phyloP scores from a whole-genome alignment of 2,797 vertebrate species.

The Cuculus canorus region DNA sequence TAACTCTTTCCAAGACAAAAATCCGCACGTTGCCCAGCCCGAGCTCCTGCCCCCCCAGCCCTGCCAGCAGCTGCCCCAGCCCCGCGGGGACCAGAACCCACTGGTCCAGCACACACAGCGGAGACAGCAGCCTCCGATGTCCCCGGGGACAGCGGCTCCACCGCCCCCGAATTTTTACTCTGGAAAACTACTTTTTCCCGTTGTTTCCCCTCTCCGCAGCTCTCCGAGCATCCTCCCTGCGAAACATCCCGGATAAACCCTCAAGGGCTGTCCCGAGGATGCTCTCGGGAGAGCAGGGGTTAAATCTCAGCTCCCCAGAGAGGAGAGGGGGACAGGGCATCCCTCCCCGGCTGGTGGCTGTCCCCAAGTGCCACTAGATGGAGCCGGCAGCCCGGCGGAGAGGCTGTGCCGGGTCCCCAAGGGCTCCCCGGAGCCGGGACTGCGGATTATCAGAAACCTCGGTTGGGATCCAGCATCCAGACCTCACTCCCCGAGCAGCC shows the following conservation, averaged over 20 bases:
- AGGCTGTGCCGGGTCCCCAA: background rate
- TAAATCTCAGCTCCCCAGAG: background rate
- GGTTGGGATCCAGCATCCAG: background rate
- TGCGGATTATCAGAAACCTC: background rate
- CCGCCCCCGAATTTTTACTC: background rate
- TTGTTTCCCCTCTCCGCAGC: background rate
- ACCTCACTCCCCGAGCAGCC: background rate
- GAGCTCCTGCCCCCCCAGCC: background rate
- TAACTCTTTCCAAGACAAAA: conserved; percentile 41
- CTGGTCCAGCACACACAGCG: background rate
- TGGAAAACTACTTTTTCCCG: background rate
- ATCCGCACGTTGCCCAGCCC: background rate
- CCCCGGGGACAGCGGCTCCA: background rate
- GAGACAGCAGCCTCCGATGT: background rate
- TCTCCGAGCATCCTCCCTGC: background rate
- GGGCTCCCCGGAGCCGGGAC: background rate
- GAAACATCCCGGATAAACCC: background rate
- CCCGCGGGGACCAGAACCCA: background rate
- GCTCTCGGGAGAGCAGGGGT: background rate
- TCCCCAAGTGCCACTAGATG: conserved; percentile 55
- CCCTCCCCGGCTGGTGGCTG: background rate
- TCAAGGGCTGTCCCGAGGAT: background rate
- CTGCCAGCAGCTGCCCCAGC: no score
- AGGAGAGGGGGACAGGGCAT: background rate
- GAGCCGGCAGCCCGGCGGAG: conserved; percentile 38